Conservation (phyloP, 92 coral and sea anemone genomes). For the Phymanthus crucifer region DNA sequence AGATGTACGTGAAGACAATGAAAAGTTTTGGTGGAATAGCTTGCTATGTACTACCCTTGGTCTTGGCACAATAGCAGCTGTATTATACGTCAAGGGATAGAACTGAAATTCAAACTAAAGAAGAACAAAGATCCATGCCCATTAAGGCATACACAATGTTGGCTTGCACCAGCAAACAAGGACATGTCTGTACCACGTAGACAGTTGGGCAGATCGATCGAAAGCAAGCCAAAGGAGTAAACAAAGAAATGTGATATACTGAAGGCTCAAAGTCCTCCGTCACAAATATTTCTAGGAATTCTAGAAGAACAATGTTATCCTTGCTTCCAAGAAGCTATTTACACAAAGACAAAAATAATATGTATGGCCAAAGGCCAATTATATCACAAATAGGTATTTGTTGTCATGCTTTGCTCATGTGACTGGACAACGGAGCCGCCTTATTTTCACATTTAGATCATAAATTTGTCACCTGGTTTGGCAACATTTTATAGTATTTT, state of each 20-base stretch:
- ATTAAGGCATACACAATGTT: neutral
- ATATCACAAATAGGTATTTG: neutral
- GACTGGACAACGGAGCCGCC: neutral
- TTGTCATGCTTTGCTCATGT: slow-evolving; percentile 3
- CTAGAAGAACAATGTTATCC: slow-evolving; percentile 17
- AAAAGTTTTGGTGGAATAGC: slow-evolving; percentile 85
- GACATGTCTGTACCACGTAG: neutral
- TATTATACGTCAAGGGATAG: slow-evolving; percentile 58
- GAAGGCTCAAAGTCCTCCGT: neutral
- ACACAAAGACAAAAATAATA: slow-evolving; percentile 3
- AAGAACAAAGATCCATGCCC: neutral
- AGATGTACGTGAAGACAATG: slow-evolving; percentile 73
- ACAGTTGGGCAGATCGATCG: neutral
- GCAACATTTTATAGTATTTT: neutral
- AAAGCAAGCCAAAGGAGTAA: neutral
- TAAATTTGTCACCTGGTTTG: neutral
- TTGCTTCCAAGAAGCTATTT: slow-evolving; percentile 43
- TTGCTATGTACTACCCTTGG: slow-evolving; percentile 82
- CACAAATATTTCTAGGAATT: slow-evolving; percentile 16
- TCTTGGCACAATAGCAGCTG: slow-evolving; percentile 74
- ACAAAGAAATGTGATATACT: neutral
- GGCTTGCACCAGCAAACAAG: neutral
- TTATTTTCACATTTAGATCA: neutral
- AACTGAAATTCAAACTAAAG: neutral
- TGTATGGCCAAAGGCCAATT: slow-evolving; percentile 52